Conservation (phyloP, 2,797 vertebrate genomes). For the Hemitrygon akajei region DNA sequence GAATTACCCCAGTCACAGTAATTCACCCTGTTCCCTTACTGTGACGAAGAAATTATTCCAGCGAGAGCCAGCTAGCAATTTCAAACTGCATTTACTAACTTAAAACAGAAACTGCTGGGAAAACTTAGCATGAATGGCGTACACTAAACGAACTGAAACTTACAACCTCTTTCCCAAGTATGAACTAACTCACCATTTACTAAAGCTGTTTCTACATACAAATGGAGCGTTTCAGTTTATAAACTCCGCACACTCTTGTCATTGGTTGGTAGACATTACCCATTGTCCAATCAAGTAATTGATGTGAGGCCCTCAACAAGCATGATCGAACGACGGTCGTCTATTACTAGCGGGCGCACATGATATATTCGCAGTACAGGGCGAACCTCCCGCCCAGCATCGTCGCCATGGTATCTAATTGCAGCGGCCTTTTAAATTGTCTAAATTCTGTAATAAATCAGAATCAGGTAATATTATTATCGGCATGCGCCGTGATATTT, state of each 20-base stretch:
- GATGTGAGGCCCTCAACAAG: not conserved
- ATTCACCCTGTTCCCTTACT: no score
- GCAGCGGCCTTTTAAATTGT: not conserved
- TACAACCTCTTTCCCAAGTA: no score
- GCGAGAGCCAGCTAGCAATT: no score
- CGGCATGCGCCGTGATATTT: no score
- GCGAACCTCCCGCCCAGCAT: not conserved
- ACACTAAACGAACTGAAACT: no score
- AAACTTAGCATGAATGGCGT: no score
- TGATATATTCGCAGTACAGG: not conserved
- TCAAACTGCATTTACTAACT: no score
- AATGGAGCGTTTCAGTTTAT: not conserved
- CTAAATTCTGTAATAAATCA: not conserved
- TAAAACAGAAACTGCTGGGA: no score
- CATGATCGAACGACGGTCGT: not conserved
- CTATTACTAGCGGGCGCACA: not conserved
- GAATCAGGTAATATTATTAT: no score
- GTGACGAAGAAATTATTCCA: no score
- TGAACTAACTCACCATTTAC: no score
- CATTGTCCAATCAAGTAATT: not conserved
- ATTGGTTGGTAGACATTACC: not conserved
- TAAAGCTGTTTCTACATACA: not conserved
- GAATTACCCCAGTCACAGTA: no score
- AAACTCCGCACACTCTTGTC: not conserved
- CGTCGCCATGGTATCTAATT: not conserved